Base-by-base conservation (phyloP, 1,140 invertebrate genomes). In the Aphaenogaster floridana region DNA sequence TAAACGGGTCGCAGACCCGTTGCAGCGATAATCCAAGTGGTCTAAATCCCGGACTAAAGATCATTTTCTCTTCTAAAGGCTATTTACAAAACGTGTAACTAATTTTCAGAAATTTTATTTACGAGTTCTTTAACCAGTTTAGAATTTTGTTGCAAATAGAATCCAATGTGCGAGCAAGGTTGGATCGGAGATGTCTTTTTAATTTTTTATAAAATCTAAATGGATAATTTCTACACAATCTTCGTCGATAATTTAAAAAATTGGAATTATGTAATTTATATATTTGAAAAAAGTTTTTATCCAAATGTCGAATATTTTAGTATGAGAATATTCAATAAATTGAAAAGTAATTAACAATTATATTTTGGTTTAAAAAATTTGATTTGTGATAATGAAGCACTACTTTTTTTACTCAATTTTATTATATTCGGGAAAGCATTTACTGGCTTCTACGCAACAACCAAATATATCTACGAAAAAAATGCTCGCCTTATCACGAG, bases 401-500 rank as follows among this genome's bases (percentile, higher is more conserved):
- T 13, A 11, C 8, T 28, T 69, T 36, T 61, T 72, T 21, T 0
- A n/a, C 5, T 1, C 13, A 59, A 45, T 52, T 80, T 34, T 13
- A 6, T 52, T 2, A 13, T 50, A 59, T 15, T 39, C 4, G 28
- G 17, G 5, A 15, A 83, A 59, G 2, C 11, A 45, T 57, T 21
- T 15, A 21, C n/a, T 21, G 9, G 9, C 0, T 74, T 13, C 39
- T 21, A 11, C 39, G 54, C 17, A 36, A 36, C 28, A 15, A 66
- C 78, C 36, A 21, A 69, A 69, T 61, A 48, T 79, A 50, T 76
- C 69, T 63, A 48, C 11, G 15, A 61, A 45, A 63, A 54, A 83
- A 76, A 74, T 39, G n/a, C 5, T 61, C 0, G 80, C 28, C 42
- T 84, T 84, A 84, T 84, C 80, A n/a, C 63, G 17, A 36, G 7